Base-by-base conservation (phyloP, 2,113 vertebrate genomes). In the Rhinopomastus cyanomelas region DNA sequence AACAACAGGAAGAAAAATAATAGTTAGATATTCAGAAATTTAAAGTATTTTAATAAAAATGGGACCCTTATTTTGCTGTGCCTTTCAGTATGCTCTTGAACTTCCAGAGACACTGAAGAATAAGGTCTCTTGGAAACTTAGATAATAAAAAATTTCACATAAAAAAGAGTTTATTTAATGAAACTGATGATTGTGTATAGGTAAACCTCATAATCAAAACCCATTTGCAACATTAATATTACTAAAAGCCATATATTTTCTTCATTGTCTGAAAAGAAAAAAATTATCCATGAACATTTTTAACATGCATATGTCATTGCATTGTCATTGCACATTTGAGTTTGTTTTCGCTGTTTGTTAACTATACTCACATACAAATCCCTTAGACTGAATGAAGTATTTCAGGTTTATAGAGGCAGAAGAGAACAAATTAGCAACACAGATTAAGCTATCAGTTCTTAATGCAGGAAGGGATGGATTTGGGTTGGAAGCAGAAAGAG, bases 381-480 rank as follows among this genome's bases (percentile, higher is more conserved):
- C 8, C 7, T 57, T 46, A 26, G 21, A 49, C 27, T 85, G 32
- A 76, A 8, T 46, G 16, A 74, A 79, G 42, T 64, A 72, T 73
- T 95, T 78, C 30, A 89, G 11, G 6, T 94, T 96, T 95, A 90
- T 81, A 92, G 79, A 96, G 72, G 67, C 64, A 96, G 89, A 89
- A 88, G 84, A 5, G 65, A 84, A 53, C 14, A 88, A 90, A 48
- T 56, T 39, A 68, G 2, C 3, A 15, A 49, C 59, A 73, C 36
- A 81, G 72, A 87, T 95, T 94, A 81, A 88, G 44, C 80, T 91
- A 66, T 42, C 4, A 34, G 20, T 74, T 83, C 22, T 89, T 88
- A 77, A 84, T 78, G 61, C 93, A 95, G 68, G 26, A 46, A 60
- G 16, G 14, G 62, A 75, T 6, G 3, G 8, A 12, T 34, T 49